phyloP scores from a whole-genome alignment of 2,797 vertebrate genomes.

The Phrynocephalus guinanensis region DNA sequence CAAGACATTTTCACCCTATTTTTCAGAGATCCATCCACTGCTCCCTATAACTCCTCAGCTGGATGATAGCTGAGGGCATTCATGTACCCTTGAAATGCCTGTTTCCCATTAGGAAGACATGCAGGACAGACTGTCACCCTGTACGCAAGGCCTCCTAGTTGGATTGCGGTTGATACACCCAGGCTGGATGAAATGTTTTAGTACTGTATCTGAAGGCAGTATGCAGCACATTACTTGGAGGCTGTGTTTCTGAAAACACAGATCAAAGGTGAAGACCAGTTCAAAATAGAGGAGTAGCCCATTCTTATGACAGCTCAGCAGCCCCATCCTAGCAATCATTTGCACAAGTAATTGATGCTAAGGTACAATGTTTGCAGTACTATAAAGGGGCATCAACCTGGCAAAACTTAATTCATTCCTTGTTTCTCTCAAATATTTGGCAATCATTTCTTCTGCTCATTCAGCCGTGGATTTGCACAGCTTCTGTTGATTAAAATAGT shows the following conservation, averaged over 20 bases:
- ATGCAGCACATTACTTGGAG: background rate
- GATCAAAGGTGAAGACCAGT: background rate
- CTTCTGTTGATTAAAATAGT: conserved; percentile 38
- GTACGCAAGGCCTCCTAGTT: background rate
- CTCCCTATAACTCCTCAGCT: background rate
- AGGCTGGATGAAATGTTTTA: background rate
- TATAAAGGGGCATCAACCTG: conserved; percentile 28
- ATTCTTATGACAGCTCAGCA: background rate
- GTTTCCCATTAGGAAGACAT: background rate
- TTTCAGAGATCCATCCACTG: background rate
- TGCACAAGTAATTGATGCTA: conserved; percentile 22
- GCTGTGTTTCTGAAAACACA: background rate
- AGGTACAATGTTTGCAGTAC: conserved; percentile 31
- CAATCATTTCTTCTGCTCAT: conserved; percentile 46
- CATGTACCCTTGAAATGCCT: background rate
- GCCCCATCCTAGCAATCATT: background rate
- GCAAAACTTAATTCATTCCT: conserved; percentile 45
- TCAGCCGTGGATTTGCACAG: conserved; percentile 17
- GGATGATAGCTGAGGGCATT: background rate
- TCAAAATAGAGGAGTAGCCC: conserved; percentile 28
- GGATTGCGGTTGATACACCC: no score
- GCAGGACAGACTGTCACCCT: background rate
- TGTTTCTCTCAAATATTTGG: conserved; percentile 57
- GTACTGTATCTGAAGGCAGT: background rate
- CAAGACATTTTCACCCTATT: background rate